Percentiles rank a stretch among this genome's conserved stretches.
Conservation (phyloP, 2,113 vertebrate genomes). For the Oncorhynchus gorbuscha region DNA sequence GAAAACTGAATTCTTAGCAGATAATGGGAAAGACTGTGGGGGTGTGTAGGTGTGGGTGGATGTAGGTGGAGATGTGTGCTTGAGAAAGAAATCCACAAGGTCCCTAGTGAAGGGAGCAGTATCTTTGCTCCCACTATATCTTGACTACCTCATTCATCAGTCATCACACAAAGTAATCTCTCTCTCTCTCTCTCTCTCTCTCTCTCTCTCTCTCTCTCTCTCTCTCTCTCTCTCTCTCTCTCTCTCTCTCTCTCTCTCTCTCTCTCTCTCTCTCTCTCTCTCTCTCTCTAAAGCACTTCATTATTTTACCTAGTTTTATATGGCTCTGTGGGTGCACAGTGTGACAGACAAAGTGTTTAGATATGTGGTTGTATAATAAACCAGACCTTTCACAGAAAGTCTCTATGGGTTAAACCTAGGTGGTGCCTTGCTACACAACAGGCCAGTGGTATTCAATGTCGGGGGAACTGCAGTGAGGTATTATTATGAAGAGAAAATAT, state of each 20-base stretch:
- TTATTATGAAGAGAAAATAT: too few relatives aligned
- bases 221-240: neutral
- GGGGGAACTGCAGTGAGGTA: too few relatives aligned
- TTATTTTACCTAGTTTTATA: constrained; percentile 50
- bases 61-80: neutral
- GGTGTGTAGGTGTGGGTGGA: neutral
- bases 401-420: constrained; percentile 3
- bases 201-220: constrained; percentile 34
- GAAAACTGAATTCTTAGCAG: too few relatives aligned
- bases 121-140: neutral
- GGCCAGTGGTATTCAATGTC: too few relatives aligned
- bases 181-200: constrained; percentile 10
- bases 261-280: constrained; percentile 25
- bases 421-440: too few relatives aligned
- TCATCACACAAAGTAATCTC: neutral
- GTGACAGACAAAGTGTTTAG: constrained; percentile 45
- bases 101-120: neutral
- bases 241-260: constrained; percentile 15
- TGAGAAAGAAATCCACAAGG: neutral
- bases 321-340: neutral
- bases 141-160: constrained; percentile 1
- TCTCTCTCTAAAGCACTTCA: constrained; percentile 34
- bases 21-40: neutral
- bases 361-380: constrained; percentile 33
- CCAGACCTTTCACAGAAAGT: constrained; percentile 25